Base-by-base conservation (phyloP, 2,888 invertebrate genomes). In the Trilocha varians region DNA sequence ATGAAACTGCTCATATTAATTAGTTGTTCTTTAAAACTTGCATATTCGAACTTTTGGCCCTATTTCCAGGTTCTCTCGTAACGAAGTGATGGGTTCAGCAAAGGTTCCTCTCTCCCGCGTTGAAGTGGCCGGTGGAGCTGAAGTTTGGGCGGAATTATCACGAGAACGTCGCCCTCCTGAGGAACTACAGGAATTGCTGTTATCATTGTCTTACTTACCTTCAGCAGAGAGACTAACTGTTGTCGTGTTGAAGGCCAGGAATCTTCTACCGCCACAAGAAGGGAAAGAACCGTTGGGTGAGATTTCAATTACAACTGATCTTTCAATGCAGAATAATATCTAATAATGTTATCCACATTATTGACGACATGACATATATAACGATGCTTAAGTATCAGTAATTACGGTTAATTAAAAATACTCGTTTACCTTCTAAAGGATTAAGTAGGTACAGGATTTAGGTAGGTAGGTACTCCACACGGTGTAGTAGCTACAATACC, bases 121-220 rank as follows among this genome's bases (percentile, higher is more conserved):
- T 38, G 94, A 95, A 63, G 89, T 95, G 14, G 90, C 91, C 0
- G 91, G 91, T 8, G 91, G 90, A 32, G 88, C 91, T 13, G 91
- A 96, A 78, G 91, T 96, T 36, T 96, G 96, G 96, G 95, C 95
- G 1, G 96, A 96, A 61, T 89, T 96, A 33, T 90, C 92, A 37
- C 90, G 93, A 47, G 93, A 93, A 59, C 91, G 91, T 54, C 92
- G 94, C 59, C 94, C 94, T 1, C 92, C 91, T 2, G 94, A 94
- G 61, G 93, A 94, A 67, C 79, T 92, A 44, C 94, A 94, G 41
- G 95, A 97, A 66, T 82, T 97, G 17, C 79, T 95, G 49, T 84
- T 96, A 40, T 95, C 96, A 0, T 82, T 96, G 17, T 95, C 95
- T 48, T 97, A 95, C 74, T 80, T 97, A 52, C 95, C 96, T 11